A percentile compares a stretch with the other conserved stretches of the same genome.
These are phyloP conservation scores for Callipepla squamata DNA, from an alignment of 2,113 vertebrate genomes.

Conservation along the genomic window DNA sequence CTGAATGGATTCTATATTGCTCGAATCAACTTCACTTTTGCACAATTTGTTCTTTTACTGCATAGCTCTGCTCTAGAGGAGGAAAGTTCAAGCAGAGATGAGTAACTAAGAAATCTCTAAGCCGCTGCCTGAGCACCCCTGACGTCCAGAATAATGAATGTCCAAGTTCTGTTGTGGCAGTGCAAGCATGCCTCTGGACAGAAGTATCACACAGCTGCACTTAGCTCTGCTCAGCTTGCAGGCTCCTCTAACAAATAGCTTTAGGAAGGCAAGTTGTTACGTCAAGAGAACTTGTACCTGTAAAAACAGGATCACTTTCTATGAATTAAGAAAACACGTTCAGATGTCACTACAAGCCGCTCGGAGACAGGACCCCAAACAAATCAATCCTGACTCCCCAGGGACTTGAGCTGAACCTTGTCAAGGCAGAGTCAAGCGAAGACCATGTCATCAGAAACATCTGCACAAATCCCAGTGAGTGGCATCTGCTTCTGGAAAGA, in stretches of 20 bases:
- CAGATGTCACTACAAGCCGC: background rate
- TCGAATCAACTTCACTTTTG: background rate
- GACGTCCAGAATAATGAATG: background rate
- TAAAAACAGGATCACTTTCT: background rate
- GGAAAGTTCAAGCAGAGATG: background rate
- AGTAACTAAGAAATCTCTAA: background rate
- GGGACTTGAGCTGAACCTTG: background rate
- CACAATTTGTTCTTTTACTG: background rate
- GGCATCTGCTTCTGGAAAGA: background rate
- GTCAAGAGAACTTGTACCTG: background rate
- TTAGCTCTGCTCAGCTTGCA: background rate
- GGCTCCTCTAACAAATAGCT: background rate
- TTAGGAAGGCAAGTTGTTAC: background rate
- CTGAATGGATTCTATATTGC: background rate
- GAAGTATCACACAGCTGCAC: background rate
- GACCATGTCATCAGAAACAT: background rate
- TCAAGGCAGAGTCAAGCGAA: background rate
- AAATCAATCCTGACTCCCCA: background rate
- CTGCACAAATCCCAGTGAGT: background rate
- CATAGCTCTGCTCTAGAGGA: background rate
- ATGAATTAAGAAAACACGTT: background rate
- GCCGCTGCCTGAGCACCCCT: background rate
- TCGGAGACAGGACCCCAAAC: background rate
- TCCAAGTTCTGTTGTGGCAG: background rate
- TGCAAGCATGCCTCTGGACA: rapidly evolving